phyloP scores from a whole-genome alignment of 35 echinoderm and acorn worm genomes.

The Apostichopus japonicus region DNA sequence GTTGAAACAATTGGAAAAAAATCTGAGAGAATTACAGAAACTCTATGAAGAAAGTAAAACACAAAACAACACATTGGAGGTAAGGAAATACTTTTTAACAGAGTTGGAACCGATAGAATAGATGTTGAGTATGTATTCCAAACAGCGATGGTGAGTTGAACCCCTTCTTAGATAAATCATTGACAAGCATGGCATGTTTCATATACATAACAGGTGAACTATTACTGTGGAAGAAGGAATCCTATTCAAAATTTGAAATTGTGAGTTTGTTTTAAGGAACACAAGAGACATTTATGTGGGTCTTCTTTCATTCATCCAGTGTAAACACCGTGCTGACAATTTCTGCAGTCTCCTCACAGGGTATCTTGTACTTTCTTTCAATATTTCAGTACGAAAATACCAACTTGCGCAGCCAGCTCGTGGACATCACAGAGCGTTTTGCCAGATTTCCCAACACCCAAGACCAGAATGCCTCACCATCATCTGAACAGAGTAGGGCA shows the following conservation, averaged over 20 bases:
- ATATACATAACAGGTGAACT: too few relatives aligned
- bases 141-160: too few relatives aligned
- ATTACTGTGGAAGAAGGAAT: too few relatives aligned
- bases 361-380: neutral
- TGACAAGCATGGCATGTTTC: too few relatives aligned
- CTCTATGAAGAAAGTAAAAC: conserved; percentile 13
- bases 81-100: neutral
- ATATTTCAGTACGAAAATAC: conserved; percentile 29
- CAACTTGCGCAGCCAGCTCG: conserved; percentile 20
- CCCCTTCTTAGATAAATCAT: too few relatives aligned
- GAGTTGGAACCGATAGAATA: neutral
- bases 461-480: neutral
- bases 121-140: too few relatives aligned
- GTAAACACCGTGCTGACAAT: too few relatives aligned
- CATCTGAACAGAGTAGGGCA: neutral
- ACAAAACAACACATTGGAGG: conserved; percentile 22
- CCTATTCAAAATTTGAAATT: too few relatives aligned
- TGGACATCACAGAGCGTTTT: conserved; percentile 1
- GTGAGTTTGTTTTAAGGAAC: too few relatives aligned
- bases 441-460: neutral
- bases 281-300: too few relatives aligned
- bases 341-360: too few relatives aligned
- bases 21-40: conserved; percentile 22
- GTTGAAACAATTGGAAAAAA: neutral
- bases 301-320: too few relatives aligned